Evolutionary conservation across 2,888 invertebrate species (phyloP), one percentile per base, ranked within the genome.

Genomic region (Helicoverpa assulta): DNA sequence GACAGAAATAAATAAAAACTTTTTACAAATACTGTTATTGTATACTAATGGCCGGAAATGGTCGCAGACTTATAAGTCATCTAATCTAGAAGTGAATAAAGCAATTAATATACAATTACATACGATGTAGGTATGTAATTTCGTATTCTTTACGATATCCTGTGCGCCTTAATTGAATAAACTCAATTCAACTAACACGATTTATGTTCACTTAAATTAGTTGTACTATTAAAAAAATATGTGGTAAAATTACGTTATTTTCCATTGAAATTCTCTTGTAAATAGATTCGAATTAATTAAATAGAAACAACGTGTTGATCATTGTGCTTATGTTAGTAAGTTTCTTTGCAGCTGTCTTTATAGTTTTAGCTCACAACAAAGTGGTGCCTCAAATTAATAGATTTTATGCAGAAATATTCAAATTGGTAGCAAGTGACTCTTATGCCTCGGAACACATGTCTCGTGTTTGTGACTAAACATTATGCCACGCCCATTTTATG

Each of bases 381-480:
- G 77, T 78, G 77, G 67, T 52, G 33, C 60, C 71, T 67, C 56
- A 64, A 53, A 75, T 82, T 70, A 81, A 84, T 83, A 85, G 79
- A 78, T 83, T 87, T 84, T 85, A 88, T 88, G 89, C 82, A 85
- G 81, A 86, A 78, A 86, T 91, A 91, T 90, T 90, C 67, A 88
- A 89, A 90, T 90, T 73, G 78, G 61, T 37, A 63, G 62, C 70
- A 78, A 86, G 85, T 82, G 78, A 78, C 70, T 78, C 73, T 60
- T 77, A 62, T 70, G 63, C 21, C 58, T 71, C 67, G 80, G 73
- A 82, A 82, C 84, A 85, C 82, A 84, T 81, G 83, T 78, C 74
- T 21, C 56, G 72, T 81, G 80, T 73, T 26, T 60, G 78, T 55
- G 68, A 67, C 67, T 70, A 75, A 78, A 64, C 74, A 74, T 63